A percentile compares a stretch with the other conserved stretches of the same genome.
These are phyloP conservation scores for Catocala nupta DNA, from an alignment of 2,888 invertebrate genomes.

Conservation along the genomic window DNA sequence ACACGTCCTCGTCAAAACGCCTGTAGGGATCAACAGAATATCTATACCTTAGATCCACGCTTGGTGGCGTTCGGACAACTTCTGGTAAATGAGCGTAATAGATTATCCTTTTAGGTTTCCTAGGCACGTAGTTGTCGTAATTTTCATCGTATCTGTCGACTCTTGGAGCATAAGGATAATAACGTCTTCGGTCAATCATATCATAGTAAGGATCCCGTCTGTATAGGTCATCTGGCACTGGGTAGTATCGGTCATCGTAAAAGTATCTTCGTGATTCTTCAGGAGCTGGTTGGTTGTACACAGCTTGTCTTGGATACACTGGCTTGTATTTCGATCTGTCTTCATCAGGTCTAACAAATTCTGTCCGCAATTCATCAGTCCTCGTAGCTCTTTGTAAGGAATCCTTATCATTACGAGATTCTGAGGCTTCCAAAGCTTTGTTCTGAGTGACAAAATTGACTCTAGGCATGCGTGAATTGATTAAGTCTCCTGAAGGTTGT, in stretches of 20 bases:
- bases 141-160: constrained; percentile 79
- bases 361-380: constrained; percentile 79
- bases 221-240: constrained; percentile 73
- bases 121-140: constrained; percentile 75
- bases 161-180: constrained; percentile 68
- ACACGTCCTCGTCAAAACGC: constrained; percentile 77
- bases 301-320: constrained; percentile 80
- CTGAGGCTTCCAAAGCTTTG: constrained; percentile 81
- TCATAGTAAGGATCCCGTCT: constrained; percentile 80
- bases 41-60: constrained; percentile 85
- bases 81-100: constrained; percentile 91
- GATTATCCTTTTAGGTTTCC: constrained; percentile 88
- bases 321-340: constrained; percentile 74
- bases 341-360: constrained; percentile 81
- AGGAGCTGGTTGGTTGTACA: constrained; percentile 72
- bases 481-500: constrained; percentile 84
- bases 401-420: constrained; percentile 84
- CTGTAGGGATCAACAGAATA: constrained; percentile 82
- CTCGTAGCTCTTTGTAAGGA: constrained; percentile 77
- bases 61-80: constrained; percentile 88
- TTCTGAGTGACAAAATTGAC: constrained; percentile 90
- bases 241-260: constrained; percentile 76
- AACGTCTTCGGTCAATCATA: constrained; percentile 73
- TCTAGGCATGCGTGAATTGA: constrained; percentile 88
- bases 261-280: constrained; percentile 79